Base-by-base conservation (phyloP, 2,113 vertebrate genomes). In the Tragelaphus imberbis region DNA sequence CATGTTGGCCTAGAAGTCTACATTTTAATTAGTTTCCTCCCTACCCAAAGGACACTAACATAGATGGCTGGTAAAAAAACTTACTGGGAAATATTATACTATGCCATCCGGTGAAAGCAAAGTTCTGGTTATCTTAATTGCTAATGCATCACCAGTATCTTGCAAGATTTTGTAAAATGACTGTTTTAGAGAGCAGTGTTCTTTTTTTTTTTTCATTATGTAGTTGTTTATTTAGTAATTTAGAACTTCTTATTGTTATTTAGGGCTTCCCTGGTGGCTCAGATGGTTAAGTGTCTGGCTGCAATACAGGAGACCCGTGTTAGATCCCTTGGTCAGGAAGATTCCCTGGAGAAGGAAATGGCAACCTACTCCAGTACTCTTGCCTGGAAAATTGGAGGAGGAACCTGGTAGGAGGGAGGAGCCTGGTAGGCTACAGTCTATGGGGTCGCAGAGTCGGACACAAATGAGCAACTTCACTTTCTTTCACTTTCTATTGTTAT, bases 251-350 rank as follows among this genome's bases (percentile, higher is more conserved):
- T 33, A 25, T 61, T 40, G 19, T 71, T 23, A 71, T 23, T 23
- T 71, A 71, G n/a, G 68, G 19, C 19, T 71, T 71, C 9, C 1
- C n/a, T 71, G 2, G 68, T 71, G 68, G 19, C 68, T 71, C n/a
- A 71, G 5, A 40, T 71, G 9, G 19, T 71, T 12, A 71, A 40
- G n/a, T 11, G 0, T 71, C 21, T 71, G n/a, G n/a, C n/a, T 23
- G 2, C 68, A 71, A 40, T 23, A 10, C 0, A 0, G 10, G 68
- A 71, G n/a, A 40, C 10, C 68, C 0, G 0, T 9, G n/a, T 71
- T 40, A 11, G 19, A 40, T 40, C n/a, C n/a, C 19, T 36, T 19
- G n/a, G 5, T 71, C n/a, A 36, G n/a, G n/a, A 71, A 71, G 10
- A 71, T 40, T 2, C 68, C 19, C n/a, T 40, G 68, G 68, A 71